Base-by-base conservation (phyloP, 2,888 invertebrate species). In the Drosophila greeni region DNA sequence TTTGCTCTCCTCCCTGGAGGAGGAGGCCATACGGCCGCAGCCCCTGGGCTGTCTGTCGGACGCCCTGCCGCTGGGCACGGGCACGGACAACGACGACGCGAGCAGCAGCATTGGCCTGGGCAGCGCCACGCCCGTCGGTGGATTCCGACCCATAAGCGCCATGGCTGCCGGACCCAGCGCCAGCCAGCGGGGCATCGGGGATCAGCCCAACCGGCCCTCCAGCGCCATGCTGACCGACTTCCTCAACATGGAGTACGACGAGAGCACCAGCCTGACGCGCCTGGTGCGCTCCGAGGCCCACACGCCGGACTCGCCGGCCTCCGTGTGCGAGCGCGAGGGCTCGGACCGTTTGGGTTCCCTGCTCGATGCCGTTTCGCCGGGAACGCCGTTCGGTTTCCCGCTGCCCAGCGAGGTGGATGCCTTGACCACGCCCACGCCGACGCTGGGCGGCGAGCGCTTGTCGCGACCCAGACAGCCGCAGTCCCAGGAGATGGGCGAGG, bases 1-100 rank as follows among this genome's bases (percentile, higher is more conserved):
- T 9, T 90, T 98, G 76, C 90, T 97, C 9, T 93, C 95, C n/a
- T 96, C 97, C 14, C 90, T 98, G 49, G 97, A 97, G 86, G 95
- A 97, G 86, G 98, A 98, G 89, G 92, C 92, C 5, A 78, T 84
- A 16, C 76, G 87, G 36, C 88, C 88, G 1, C 87, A 88, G 34
- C 87, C 87, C 66, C 66, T 87, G 48, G 94, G 95, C 43, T 94
- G 94, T 76, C 90, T 95, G 3, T 94, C 94, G 0, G 95, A 95
- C 87, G 95, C 94, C 1, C 91, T 93, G 0, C 87, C 87, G 39
- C 6, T 45, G 9, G 45, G 43, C 14, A 12, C 26, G 11, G 49
- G 59, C 43, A 16, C 12, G 3, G 61, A 49, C 12, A 45, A 52
- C 16, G 59, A 48, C 7, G 74, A 74, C 5, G 39, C 12, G 7